Base-by-base conservation (phyloP, 2,797 vertebrate genomes). In the Ammospiza maritima region DNA sequence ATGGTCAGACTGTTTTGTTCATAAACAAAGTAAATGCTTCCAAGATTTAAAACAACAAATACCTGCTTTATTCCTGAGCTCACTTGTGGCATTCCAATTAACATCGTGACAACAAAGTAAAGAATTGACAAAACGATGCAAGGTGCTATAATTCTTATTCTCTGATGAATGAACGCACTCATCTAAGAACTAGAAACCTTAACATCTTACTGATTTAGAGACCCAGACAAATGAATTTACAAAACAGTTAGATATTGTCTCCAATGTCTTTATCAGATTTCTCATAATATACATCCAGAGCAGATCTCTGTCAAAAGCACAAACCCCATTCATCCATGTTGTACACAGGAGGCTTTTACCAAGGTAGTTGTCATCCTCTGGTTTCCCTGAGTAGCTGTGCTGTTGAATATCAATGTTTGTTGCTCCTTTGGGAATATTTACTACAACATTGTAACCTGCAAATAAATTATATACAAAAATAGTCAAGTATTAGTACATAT, bases 341-440 rank as follows among this genome's bases (percentile, higher is more conserved):
- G 38, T 42, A 87, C 36, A 86, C 40, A 75, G 51, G 27, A 95
- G 81, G 75, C 73, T 96, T 98, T 98, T 98, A 99, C 99, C 99
- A 94, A 99, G 99, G 97, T 99, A 99, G 98, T 98, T 99, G 98
- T 99, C 99, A 93, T 99, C 99, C 95, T 99, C 99, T 78, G 99
- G 98, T 84, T 98, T 99, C 94, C 99, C 99, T 76, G 99, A 99
- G 97, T 99, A 99, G 98, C 99, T 99, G 98, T 99, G 98, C 95
- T 99, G 99, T 88, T 84, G 98, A 97, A 99, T 98, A 91, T 99
- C 99, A 88, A 99, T 98, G 94, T 99, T 99, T 91, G 99, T 99
- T 88, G 99, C 99, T 97, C 99, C 99, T n/a, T 97, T 97, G 71
- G 99, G 99, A 97, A 99, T 99, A 89, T 98, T 98, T 80, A 99